These are phyloP conservation scores for Icerya purchasi DNA, from an alignment of 2,888 invertebrate genomes.

Conservation along the genomic window DNA sequence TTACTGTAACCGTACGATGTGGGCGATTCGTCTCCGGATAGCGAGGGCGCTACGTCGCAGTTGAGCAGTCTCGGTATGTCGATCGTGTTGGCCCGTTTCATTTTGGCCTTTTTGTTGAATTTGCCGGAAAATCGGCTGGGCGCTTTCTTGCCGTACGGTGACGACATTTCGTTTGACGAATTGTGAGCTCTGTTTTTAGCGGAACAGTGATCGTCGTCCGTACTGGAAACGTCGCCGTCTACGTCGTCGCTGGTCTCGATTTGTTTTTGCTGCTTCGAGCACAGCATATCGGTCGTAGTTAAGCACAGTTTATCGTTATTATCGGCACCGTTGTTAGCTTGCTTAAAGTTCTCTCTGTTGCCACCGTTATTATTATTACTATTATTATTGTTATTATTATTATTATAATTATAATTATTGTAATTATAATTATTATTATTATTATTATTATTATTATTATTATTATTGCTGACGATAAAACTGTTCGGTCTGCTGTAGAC, in stretches of 20 bases:
- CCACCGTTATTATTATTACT: neutral
- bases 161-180: neutral
- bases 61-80: constrained; percentile 55
- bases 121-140: constrained; percentile 12
- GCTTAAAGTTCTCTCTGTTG: neutral
- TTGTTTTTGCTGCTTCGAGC: constrained; percentile 4
- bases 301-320: neutral
- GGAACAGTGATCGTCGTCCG: constrained; percentile 18
- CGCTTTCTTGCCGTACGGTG: neutral
- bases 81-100: constrained; percentile 75
- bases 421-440: neutral
- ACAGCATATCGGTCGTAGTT: too few species aligned
- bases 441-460: neutral
- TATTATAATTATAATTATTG: neutral
- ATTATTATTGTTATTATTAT: neutral
- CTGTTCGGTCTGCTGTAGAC: constrained; percentile 10
- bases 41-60: constrained; percentile 18
- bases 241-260: constrained; percentile 13
- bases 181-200: constrained; percentile 15
- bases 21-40: constrained; percentile 28
- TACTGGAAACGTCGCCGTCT: constrained; percentile 19
- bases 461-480: constrained; percentile 7
- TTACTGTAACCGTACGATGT: constrained; percentile 23
- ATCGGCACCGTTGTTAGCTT: neutral
- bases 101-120: constrained; percentile 43